Base-by-base conservation (phyloP, 2,797 vertebrate species). In the Coilia nasus region DNA sequence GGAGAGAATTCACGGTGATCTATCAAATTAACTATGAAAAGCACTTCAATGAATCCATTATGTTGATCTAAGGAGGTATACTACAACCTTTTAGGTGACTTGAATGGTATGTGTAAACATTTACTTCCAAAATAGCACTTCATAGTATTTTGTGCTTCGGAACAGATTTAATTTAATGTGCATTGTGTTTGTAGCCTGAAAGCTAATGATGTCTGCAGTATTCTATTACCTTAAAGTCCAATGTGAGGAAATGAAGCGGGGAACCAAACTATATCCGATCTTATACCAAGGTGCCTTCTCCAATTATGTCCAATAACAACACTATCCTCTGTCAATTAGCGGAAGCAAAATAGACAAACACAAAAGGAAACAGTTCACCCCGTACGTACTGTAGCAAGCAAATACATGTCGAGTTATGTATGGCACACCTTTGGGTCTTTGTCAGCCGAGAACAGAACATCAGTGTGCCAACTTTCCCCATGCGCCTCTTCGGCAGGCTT, bases 121-220 rank as follows among this genome's bases (percentile, higher is more conserved):
- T 78, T 35, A 44, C 71, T 78, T 78, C 28, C 71, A 78, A 78
- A 78, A 78, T 78, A 78, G 71, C 71, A 78, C 71, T 78, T 78
- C 6, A 78, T 44, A 78, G 35, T 78, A 21, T 44, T 78, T 78
- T 78, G 71, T 78, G 71, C 71, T 78, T 78, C 35, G 41, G 17
- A 35, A 78, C 35, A 14, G 17, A 78, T 6, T 44, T 41, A 44
- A 21, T 78, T 44, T 78, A 35, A 78, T 78, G 28, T 75, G 67
- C 17, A 21, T 78, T 41, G 71, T 31, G 41, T 44, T 78, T 41
- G 31, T 35, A 78, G 35, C 71, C 71, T 44, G 35, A 44, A 44
- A 44, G 71, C 35, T 78, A 41, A 78, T 41, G 35, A 78, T 78
- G 71, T 78, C 35, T 44, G 15, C 31, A 19, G 31, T 78, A 31